Percentiles rank a stretch among this genome's conserved stretches.
phyloP scores from a whole-genome alignment of 1,140 invertebrate genomes.

The Drosophila burlai region DNA sequence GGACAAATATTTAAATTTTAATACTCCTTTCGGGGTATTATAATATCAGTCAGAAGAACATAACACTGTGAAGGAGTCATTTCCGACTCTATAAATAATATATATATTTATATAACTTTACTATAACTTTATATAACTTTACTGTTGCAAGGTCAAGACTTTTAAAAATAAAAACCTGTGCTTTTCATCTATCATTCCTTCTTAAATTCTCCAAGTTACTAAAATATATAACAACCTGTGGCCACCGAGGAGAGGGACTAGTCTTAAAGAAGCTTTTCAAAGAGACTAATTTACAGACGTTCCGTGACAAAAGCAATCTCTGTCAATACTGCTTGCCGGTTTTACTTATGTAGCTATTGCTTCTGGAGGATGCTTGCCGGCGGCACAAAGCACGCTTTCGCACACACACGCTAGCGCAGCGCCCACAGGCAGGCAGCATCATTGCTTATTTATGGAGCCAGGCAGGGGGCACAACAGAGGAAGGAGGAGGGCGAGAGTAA shows the following conservation, averaged over 20 bases:
- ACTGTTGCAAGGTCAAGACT: neutral
- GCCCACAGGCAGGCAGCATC: conserved; percentile 32
- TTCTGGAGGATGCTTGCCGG: conserved; percentile 7
- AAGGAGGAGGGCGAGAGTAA: conserved; percentile 12
- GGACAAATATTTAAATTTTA: too few relatives aligned
- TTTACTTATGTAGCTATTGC: conserved; percentile 29
- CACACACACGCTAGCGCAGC: conserved; percentile 14
- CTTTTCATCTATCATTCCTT: neutral
- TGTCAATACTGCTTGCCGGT: conserved; percentile 38
- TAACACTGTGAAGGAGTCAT: too few relatives aligned
- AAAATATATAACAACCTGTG: neutral
- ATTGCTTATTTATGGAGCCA: conserved; percentile 60
- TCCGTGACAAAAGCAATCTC: conserved; percentile 34
- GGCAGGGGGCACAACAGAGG: neutral
- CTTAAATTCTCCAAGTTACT: neutral
- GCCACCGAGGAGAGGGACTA: neutral
- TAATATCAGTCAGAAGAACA: too few relatives aligned
- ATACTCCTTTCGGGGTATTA: too few relatives aligned
- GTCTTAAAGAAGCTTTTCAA: conserved; percentile 20
- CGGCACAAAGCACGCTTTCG: conserved; percentile 5
- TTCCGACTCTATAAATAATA: too few relatives aligned
- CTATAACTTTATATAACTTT: neutral
- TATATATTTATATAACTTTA: too few relatives aligned
- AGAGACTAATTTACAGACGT: conserved; percentile 30
- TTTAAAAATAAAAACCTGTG: neutral